A percentile compares a stretch with the other conserved stretches of the same genome.
Conservation (phyloP, 2,113 vertebrate species). For the Pelusios castaneus region DNA sequence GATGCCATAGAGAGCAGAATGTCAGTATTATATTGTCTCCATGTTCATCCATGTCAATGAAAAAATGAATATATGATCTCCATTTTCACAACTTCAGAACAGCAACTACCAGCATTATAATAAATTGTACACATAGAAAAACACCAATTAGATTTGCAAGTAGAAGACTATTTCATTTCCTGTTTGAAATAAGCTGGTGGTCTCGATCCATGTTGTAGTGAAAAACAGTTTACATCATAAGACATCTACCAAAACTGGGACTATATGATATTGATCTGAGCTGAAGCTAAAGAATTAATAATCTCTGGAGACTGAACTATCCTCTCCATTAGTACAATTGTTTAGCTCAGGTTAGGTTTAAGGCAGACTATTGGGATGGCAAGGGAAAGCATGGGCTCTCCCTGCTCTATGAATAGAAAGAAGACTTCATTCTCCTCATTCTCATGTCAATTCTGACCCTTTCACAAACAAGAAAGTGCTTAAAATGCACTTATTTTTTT, state of each 20-base stretch:
- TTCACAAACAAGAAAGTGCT: not conserved
- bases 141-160: too few species aligned
- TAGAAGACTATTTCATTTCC: too few species aligned
- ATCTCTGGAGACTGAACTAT: not conserved
- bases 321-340: slow-evolving; percentile 49
- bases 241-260: not conserved
- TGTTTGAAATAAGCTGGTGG: too few species aligned
- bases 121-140: too few species aligned
- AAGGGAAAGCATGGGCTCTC: not conserved
- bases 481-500: not conserved
- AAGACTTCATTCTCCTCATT: not conserved
- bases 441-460: not conserved
- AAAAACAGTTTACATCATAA: not conserved
- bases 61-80: too few species aligned
- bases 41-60: too few species aligned
- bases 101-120: too few species aligned
- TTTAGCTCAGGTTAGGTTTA: not conserved
- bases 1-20: too few species aligned
- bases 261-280: not conserved
- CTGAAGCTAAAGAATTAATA: not conserved
- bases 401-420: slow-evolving; percentile 3
- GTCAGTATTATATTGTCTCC: too few species aligned
- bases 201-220: too few species aligned
- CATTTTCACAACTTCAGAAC: too few species aligned
- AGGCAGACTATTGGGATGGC: not conserved